A percentile compares a stretch with the other conserved stretches of the same genome.
Conservation (phyloP, 2,113 vertebrate species). For the Oriolus oriolus region DNA sequence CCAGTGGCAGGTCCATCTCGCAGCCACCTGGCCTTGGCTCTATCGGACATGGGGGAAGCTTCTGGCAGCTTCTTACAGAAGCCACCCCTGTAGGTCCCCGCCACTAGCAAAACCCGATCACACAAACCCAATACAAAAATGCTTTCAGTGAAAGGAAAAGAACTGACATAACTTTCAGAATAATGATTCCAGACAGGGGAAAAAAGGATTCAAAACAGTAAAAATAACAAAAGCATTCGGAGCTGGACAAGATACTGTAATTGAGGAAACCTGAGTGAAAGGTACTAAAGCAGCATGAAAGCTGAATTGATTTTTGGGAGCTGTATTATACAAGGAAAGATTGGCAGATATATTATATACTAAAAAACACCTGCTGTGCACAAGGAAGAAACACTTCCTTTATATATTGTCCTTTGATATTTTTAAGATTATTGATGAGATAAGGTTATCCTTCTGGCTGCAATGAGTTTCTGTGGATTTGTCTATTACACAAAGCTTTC, state of each 20-base stretch:
- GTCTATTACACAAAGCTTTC: background rate
- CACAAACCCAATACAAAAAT: background rate
- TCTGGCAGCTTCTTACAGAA: background rate
- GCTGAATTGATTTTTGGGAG: constrained; percentile 40
- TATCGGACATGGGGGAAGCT: accelerated
- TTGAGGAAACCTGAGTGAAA: constrained; percentile 41
- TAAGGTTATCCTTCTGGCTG: background rate
- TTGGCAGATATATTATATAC: constrained; percentile 33
- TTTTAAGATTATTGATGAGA: constrained; percentile 42
- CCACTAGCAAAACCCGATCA: background rate
- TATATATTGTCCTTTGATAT: constrained; percentile 6
- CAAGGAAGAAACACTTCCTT: constrained; percentile 31
- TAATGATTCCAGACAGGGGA: constrained; percentile 8
- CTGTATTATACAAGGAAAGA: constrained; percentile 45
- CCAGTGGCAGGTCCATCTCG: accelerated
- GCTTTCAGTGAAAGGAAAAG: constrained; percentile 47
- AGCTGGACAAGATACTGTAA: constrained; percentile 30
- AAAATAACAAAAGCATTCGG: constrained; percentile 56
- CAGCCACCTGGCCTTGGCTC: background rate
- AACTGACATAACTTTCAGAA: constrained; percentile 45
- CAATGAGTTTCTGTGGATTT: constrained; percentile 5
- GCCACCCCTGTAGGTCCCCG: accelerated
- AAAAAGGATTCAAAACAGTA: constrained; percentile 40
- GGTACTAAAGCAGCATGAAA: constrained; percentile 48
- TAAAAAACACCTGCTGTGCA: constrained; percentile 10